Conservation (phyloP, 2,113 vertebrate species). For the Psittacula cyanocephala region DNA sequence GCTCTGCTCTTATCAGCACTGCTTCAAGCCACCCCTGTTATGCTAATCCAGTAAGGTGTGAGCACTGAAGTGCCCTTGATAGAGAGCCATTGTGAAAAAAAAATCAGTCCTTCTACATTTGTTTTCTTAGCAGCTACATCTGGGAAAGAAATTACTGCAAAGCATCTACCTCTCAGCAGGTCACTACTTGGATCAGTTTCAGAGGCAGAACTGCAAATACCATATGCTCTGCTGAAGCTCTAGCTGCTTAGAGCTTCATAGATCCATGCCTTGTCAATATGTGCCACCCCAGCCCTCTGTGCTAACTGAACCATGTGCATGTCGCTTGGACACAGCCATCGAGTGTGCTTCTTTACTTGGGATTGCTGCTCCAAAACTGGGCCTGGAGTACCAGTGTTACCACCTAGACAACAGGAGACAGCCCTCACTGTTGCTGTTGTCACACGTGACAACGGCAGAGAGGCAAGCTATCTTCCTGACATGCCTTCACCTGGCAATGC, state of each 20-base stretch:
- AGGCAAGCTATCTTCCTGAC: neutral
- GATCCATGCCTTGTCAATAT: neutral
- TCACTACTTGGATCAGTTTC: neutral
- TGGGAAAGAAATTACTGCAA: neutral
- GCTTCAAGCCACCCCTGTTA: constrained; percentile 29
- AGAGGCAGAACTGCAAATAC: neutral
- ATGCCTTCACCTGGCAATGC: accelerated
- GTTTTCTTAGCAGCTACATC: constrained; percentile 24
- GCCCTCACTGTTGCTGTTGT: neutral
- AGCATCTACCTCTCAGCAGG: constrained; percentile 9
- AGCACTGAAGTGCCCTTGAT: neutral
- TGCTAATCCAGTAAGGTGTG: neutral
- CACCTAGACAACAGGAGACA: neutral
- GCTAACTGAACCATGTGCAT: accelerated
- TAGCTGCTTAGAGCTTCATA: neutral
- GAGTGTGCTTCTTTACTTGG: neutral
- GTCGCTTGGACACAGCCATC: neutral
- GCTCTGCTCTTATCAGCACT: neutral
- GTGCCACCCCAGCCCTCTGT: neutral
- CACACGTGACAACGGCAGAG: neutral
- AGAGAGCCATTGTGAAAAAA: neutral
- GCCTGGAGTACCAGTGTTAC: neutral
- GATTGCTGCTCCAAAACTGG: neutral
- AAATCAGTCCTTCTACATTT: constrained; percentile 1
- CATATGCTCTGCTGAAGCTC: neutral